Conservation (phyloP, 2,888 invertebrate species). For the Tiliacea citrago region DNA sequence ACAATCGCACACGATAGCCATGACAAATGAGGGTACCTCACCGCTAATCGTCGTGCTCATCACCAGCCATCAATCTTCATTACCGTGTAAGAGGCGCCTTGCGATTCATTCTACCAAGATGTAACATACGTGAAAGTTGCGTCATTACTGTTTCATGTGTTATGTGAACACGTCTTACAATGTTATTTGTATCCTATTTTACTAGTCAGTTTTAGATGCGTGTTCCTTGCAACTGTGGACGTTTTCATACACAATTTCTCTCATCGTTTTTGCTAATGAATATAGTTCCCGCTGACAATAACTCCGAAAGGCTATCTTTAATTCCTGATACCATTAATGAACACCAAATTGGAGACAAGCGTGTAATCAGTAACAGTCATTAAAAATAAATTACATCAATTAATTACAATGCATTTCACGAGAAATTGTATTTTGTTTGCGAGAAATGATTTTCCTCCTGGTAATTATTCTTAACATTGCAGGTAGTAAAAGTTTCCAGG, state of each 20-base stretch:
- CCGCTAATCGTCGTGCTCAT: slow-evolving; percentile 79
- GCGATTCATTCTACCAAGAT: slow-evolving; percentile 84
- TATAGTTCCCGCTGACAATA: slow-evolving; percentile 1
- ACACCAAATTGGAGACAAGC: slow-evolving; percentile 15
- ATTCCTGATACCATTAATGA: slow-evolving; percentile 36
- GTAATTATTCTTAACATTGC: slow-evolving; percentile 61
- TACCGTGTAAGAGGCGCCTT: slow-evolving; percentile 83
- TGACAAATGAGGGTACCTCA: slow-evolving; percentile 75
- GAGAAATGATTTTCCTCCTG: slow-evolving; percentile 57
- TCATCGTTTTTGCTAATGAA: slow-evolving; percentile 6
- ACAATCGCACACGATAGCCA: slow-evolving; percentile 62
- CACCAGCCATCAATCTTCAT: slow-evolving; percentile 87
- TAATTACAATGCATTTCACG: slow-evolving; percentile 54
- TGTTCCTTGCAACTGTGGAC: slow-evolving; percentile 5
- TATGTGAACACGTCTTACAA: slow-evolving; percentile 62
- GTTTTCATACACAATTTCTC: slow-evolving; percentile 24
- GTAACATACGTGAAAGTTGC: slow-evolving; percentile 85
- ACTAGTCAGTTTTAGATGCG: slow-evolving; percentile 34
- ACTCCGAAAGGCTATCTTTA: slow-evolving; percentile 19
- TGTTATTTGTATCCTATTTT: slow-evolving; percentile 61
- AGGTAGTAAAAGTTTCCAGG: slow-evolving; percentile 65
- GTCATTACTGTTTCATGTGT: slow-evolving; percentile 79
- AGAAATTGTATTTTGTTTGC: slow-evolving; percentile 47
- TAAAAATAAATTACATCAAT: slow-evolving; percentile 56
- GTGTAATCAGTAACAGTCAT: slow-evolving; percentile 58